These are phyloP conservation scores for Heloderma charlesbogerti DNA, from an alignment of 2,113 vertebrate genomes.

Conservation along the genomic window DNA sequence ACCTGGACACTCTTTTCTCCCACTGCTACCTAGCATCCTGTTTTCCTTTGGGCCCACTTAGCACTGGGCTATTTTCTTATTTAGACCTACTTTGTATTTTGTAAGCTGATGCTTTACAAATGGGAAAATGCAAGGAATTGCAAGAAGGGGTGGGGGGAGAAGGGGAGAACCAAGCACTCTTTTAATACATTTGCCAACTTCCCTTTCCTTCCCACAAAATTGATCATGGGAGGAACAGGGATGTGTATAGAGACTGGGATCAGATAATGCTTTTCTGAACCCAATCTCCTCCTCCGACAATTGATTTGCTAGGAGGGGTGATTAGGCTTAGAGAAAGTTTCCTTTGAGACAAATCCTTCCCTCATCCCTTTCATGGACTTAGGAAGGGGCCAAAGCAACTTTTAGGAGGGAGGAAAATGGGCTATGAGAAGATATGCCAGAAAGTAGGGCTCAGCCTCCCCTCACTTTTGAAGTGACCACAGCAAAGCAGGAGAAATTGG, in stretches of 20 bases:
- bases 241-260: background rate
- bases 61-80: background rate
- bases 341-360: background rate
- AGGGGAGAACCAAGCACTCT: background rate
- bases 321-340: background rate
- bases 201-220: background rate
- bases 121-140: background rate
- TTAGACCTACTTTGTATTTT: background rate
- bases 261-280: background rate
- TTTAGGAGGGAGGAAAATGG: no score
- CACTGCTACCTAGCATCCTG: background rate
- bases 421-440: background rate
- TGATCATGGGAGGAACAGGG: background rate
- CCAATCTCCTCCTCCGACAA: background rate
- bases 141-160: no score
- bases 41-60: background rate
- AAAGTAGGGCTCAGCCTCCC: background rate
- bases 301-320: background rate
- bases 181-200: background rate
- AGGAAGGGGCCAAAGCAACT: background rate
- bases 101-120: background rate
- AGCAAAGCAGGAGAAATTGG: background rate
- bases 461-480: background rate
- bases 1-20: background rate
- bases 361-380: background rate